phyloP scores from a whole-genome alignment of 2,888 invertebrate species.

The Brachylomia viminalis region DNA sequence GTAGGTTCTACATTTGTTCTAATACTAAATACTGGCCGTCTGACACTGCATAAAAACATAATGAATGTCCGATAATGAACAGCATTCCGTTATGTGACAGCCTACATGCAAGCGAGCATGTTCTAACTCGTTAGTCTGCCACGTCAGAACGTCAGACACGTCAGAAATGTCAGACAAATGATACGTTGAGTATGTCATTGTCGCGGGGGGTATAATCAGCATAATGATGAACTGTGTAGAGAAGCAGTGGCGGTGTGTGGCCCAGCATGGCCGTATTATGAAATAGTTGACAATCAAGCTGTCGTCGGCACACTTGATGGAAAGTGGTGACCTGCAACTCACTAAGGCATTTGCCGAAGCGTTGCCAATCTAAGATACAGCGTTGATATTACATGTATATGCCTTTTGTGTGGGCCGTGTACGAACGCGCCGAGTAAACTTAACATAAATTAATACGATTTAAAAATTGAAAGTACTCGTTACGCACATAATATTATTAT shows the following conservation, averaged over 20 bases:
- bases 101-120: constrained; percentile 59
- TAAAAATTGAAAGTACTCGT: background rate
- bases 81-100: constrained; percentile 31
- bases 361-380: too few species aligned
- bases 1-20: constrained; percentile 54
- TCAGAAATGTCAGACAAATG: constrained; percentile 41
- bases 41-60: constrained; percentile 62
- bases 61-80: constrained; percentile 57
- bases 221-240: constrained; percentile 5
- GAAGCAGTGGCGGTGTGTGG: background rate
- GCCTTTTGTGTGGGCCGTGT: background rate
- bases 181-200: constrained; percentile 34
- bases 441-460: background rate
- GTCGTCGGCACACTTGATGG: too few species aligned
- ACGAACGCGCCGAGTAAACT: background rate
- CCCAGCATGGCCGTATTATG: background rate
- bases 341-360: background rate
- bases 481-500: background rate
- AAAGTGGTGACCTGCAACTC: background rate
- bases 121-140: constrained; percentile 54
- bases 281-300: background rate
- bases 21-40: constrained; percentile 56
- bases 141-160: constrained; percentile 20
- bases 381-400: background rate
- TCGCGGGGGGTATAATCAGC: constrained; percentile 17